Percentiles rank a stretch among this genome's conserved stretches.
Conservation (phyloP, 1,140 invertebrate genomes). For the Drosophila oshimai region DNA sequence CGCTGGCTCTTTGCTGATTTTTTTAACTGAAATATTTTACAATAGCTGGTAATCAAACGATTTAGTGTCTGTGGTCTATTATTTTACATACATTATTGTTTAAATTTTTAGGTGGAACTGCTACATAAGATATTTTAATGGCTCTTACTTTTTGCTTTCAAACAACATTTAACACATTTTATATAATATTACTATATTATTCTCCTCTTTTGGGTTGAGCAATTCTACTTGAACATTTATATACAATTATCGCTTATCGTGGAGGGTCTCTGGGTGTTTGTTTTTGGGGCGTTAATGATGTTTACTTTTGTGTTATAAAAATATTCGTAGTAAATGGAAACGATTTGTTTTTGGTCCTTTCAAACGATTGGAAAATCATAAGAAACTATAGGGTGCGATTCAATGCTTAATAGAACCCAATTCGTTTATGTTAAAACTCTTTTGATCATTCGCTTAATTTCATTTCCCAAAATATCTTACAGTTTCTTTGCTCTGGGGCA, state of each 20-base stretch:
- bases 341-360: constrained; percentile 61
- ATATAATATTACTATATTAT: constrained; percentile 24
- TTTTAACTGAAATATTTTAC: constrained; percentile 57
- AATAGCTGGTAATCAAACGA: constrained; percentile 47
- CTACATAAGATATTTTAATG: constrained; percentile 17
- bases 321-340: constrained; percentile 43
- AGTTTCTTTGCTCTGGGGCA: constrained; percentile 32
- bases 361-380: constrained; percentile 57
- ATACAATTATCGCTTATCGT: constrained; percentile 55
- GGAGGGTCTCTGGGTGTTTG: constrained; percentile 52
- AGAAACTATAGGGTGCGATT: constrained; percentile 23
- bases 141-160: constrained; percentile 18
- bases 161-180: constrained; percentile 72
- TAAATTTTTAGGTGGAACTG: constrained; percentile 29
- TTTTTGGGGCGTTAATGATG: constrained; percentile 6
- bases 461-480: constrained; percentile 60
- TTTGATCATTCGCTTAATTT: constrained; percentile 49
- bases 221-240: constrained; percentile 64
- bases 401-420: constrained; percentile 13
- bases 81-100: constrained; percentile 31
- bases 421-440: constrained; percentile 30
- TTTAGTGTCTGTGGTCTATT: constrained; percentile 24
- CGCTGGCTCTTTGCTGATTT: constrained; percentile 8
- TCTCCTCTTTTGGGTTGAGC: constrained; percentile 32
- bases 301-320: constrained; percentile 43